Evolutionary conservation across 2,113 vertebrate species (phyloP).

Genomic region (Nannospalax galili): DNA sequence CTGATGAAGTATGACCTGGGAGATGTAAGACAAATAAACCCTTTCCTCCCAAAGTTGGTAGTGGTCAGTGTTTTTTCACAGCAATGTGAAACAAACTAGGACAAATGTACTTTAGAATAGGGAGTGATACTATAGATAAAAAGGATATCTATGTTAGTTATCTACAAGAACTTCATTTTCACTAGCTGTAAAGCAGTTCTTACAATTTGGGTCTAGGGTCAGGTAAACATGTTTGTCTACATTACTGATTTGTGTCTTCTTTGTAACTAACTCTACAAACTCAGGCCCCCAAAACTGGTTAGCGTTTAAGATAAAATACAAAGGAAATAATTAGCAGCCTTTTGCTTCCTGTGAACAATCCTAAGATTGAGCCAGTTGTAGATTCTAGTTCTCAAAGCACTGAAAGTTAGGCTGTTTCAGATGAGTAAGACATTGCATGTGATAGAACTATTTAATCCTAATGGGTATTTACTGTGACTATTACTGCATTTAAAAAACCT

Average conservation of each 20-base stretch:
- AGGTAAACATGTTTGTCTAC: conserved; percentile 31
- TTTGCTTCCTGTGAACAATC: background rate
- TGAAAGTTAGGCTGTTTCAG: background rate
- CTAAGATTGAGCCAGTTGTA: background rate
- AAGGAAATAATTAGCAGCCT: conserved; percentile 41
- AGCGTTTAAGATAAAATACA: conserved; percentile 45
- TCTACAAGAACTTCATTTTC: conserved; percentile 42
- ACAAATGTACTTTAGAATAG: conserved; percentile 1
- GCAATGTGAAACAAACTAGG: too few species aligned
- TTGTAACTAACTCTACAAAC: background rate
- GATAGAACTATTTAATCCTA: background rate
- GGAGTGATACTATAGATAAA: background rate
- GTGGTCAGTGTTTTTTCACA: too few species aligned
- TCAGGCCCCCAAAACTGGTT: conserved; percentile 13
- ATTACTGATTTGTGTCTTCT: conserved; percentile 32
- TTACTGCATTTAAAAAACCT: background rate
- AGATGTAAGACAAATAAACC: too few species aligned
- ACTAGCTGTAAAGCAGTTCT: conserved; percentile 37
- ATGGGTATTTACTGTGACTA: background rate
- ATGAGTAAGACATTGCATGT: background rate
- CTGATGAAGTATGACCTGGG: too few species aligned
- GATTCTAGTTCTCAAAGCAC: conserved; percentile 20
- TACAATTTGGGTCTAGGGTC: conserved; percentile 26
- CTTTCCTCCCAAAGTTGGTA: too few species aligned
- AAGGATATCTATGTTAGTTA: conserved; percentile 9